These are phyloP conservation scores for Cheilosia impressa DNA, from an alignment of 2,888 invertebrate genomes.

Conservation along the genomic window DNA sequence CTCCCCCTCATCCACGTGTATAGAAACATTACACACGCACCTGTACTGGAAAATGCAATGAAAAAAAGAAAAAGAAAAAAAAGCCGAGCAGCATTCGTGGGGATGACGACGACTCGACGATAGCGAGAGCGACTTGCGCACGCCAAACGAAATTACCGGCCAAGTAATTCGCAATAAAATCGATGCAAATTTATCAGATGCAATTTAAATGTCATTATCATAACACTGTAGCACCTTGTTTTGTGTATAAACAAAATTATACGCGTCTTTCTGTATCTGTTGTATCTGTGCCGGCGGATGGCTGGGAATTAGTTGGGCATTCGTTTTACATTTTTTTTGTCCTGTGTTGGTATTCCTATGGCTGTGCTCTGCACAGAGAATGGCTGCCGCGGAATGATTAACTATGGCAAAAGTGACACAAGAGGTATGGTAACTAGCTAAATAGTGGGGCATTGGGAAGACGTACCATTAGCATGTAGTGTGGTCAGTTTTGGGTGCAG, in stretches of 20 bases:
- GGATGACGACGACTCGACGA: conserved; percentile 4
- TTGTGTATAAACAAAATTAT: conserved; percentile 50
- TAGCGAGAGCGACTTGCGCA: conserved; percentile 32
- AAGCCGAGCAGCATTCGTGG: conserved; percentile 22
- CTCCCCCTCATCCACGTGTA: conserved; percentile 30
- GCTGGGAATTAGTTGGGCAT: conserved; percentile 40
- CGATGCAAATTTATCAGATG: conserved; percentile 70
- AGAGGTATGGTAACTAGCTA: too few relatives aligned
- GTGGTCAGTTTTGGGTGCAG: too few relatives aligned
- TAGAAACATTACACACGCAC: conserved; percentile 35
- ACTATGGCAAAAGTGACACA: not conserved
- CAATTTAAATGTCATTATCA: conserved; percentile 79
- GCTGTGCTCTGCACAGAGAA: not conserved
- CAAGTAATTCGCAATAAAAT: conserved; percentile 60
- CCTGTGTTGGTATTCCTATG: not conserved
- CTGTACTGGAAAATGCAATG: conserved; percentile 15
- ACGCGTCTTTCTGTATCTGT: not conserved
- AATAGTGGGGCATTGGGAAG: too few relatives aligned
- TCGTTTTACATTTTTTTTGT: conserved; percentile 44
- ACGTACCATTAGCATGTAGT: too few relatives aligned
- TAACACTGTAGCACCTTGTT: conserved; percentile 73
- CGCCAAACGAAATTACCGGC: conserved; percentile 57
- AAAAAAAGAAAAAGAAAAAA: not conserved
- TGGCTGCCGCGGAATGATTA: not conserved
- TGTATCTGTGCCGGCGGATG: not conserved